Evolutionary conservation across 2,888 invertebrate species (phyloP), one percentile per base, ranked within the genome.

Genomic region (Eupithecia subumbrata): DNA sequence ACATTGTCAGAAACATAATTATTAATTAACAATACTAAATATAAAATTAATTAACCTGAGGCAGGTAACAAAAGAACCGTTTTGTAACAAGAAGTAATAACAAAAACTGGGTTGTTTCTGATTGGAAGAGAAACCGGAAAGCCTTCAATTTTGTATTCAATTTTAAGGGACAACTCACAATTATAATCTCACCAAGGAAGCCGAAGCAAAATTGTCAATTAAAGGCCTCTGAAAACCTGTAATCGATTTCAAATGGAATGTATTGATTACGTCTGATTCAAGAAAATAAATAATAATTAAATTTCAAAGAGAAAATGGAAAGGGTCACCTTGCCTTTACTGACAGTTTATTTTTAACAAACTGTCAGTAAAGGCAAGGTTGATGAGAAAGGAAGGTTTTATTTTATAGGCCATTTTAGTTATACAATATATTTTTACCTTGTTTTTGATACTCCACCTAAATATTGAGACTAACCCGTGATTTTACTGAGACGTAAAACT

Each of bases 71-170:
- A 81, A 77, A 68, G 71, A 80, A 80, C 80, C 77, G 75, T 80
- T 81, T 81, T 72, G 45, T 73, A 64, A 81, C 79, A 81, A 81
- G 79, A 80, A 48, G 79, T 79, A 78, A 81, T 79, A 68, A 25
- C 74, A 80, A 76, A 80, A 80, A 79, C 78, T 75, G 75, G 68
- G 72, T 64, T 64, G 16, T 67, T 14, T 12, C 8, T 45, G 68
- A 68, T 68, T 43, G 67, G n/a, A 43, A 40, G 12, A 43, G 14
- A 43, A 78, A 64, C 30, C 70, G 71, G 40, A 64, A 73, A 74
- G 71, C 76, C 69, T 25, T 43, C 18, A 43, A 70, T 66, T 75
- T 48, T n/a, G 11, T 12, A 2, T 4, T 67, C 18, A 64, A 30
- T 30, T 64, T 66, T 43, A 18, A 70, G 45, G 48, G 71, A 69